A percentile compares a stretch with the other conserved stretches of the same genome.
Conservation (phyloP, 2,797 vertebrate genomes). For the Danio aesculapii region DNA sequence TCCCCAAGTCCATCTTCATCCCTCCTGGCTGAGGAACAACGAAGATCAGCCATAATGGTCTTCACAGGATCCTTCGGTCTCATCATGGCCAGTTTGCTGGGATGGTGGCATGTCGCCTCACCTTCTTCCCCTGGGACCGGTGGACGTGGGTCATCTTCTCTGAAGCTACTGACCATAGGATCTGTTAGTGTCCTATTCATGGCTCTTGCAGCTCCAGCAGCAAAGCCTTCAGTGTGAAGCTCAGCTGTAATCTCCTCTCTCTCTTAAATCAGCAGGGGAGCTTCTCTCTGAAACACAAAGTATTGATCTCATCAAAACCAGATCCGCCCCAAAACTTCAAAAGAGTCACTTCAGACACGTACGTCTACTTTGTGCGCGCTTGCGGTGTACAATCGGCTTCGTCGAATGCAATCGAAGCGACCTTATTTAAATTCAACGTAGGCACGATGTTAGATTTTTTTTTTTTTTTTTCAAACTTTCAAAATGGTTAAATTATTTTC, state of each 20-base stretch:
- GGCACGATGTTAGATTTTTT: too few relatives aligned
- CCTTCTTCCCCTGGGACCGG: slow-evolving; percentile 98
- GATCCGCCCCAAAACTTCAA: slow-evolving; percentile 94
- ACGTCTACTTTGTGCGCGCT: slow-evolving; percentile 46
- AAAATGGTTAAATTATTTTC: too few relatives aligned
- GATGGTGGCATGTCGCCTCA: slow-evolving; percentile 84
- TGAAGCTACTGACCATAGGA: slow-evolving; percentile 90
- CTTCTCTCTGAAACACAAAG: slow-evolving; percentile 91
- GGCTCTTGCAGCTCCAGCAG: slow-evolving; percentile 76
- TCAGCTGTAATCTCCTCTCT: slow-evolving; percentile 83
- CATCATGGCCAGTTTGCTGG: slow-evolving; percentile 77
- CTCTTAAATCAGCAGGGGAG: slow-evolving; percentile 93
- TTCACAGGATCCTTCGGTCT: slow-evolving; percentile 80
- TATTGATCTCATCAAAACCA: slow-evolving; percentile 97
- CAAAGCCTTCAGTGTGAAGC: slow-evolving; percentile 66
- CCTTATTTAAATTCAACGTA: neutral
- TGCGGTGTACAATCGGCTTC: neutral
- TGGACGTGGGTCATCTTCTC: slow-evolving; percentile 95
- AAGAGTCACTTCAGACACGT: slow-evolving; percentile 80
- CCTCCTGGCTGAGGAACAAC: slow-evolving; percentile 82
- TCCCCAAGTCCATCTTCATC: slow-evolving; percentile 94
- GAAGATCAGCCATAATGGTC: slow-evolving; percentile 65
- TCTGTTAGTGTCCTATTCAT: slow-evolving; percentile 93
- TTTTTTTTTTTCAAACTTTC: neutral
- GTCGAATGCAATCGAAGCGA: neutral